A percentile compares a stretch with the other conserved stretches of the same genome.
These are phyloP conservation scores for Drosophila anomalata DNA, from an alignment of 2,888 invertebrate genomes.

Conservation along the genomic window DNA sequence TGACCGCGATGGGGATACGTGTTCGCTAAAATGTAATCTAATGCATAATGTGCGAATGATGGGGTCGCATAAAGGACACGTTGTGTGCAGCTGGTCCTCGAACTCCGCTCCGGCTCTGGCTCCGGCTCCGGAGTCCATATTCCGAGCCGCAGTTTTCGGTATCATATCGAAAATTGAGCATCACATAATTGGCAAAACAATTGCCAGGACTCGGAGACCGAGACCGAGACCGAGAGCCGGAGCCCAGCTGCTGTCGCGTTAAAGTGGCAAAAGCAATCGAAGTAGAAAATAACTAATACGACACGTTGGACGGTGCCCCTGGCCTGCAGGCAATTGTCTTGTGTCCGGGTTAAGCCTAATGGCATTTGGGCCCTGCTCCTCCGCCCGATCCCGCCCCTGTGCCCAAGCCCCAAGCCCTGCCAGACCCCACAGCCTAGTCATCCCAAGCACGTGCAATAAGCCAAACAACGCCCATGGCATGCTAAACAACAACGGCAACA, in stretches of 20 bases:
- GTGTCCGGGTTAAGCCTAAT: constrained; percentile 71
- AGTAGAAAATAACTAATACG: constrained; percentile 79
- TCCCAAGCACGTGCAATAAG: constrained; percentile 74
- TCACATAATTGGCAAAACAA: constrained; percentile 77
- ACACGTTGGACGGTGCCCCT: constrained; percentile 73
- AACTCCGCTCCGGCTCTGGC: not conserved
- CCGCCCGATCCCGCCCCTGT: not conserved
- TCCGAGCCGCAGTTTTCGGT: constrained; percentile 13
- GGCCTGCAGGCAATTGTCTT: constrained; percentile 58
- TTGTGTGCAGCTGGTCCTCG: not conserved
- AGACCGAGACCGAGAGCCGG: constrained; percentile 23
- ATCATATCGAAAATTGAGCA: constrained; percentile 75
- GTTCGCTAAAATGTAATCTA: constrained; percentile 27
- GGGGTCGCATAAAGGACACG: not conserved
- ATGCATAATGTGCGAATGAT: constrained; percentile 9
- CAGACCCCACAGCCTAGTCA: constrained; percentile 8
- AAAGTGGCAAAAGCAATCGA: constrained; percentile 81
- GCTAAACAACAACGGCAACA: constrained; percentile 64
- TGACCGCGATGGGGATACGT: constrained; percentile 1
- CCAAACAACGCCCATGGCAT: constrained; percentile 79
- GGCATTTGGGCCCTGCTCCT: constrained; percentile 58
- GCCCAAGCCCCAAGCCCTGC: not conserved
- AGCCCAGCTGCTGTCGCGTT: constrained; percentile 65
- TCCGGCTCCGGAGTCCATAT: no score
- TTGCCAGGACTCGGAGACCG: constrained; percentile 40